Conservation (phyloP, 1,140 invertebrate species). For the Paraescarpia echinospica region DNA sequence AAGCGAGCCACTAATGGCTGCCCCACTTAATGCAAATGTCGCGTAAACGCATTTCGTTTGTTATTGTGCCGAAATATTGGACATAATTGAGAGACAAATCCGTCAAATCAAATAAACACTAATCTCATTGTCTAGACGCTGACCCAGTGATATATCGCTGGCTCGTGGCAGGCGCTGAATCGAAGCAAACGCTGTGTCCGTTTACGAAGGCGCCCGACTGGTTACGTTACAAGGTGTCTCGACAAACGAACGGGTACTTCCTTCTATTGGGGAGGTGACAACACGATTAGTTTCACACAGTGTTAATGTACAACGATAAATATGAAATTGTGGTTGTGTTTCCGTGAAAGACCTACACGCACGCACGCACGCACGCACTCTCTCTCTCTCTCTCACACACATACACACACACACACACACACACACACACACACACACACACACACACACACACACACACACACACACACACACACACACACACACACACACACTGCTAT, state of each 20-base stretch:
- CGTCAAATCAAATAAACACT: slow-evolving; percentile 6
- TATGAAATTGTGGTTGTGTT: neutral
- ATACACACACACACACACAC: too few species aligned
- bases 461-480: too few species aligned
- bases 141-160: neutral
- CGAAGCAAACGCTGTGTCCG: neutral
- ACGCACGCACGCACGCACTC: too few species aligned
- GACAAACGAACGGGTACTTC: neutral
- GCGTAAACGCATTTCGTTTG: slow-evolving; percentile 4
- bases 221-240: neutral
- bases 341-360: neutral
- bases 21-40: neutral
- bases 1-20: neutral
- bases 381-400: too few species aligned
- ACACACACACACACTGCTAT: too few species aligned
- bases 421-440: too few species aligned
- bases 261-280: neutral
- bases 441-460: too few species aligned
- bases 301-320: neutral
- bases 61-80: slow-evolving; percentile 1
- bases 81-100: slow-evolving; percentile 6
- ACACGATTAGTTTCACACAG: neutral
- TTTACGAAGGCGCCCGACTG: neutral
- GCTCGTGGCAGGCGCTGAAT: neutral
- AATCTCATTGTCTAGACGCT: neutral